Evolutionary conservation across 2,113 vertebrate genomes (phyloP).

Genomic region (Percina caprodes): DNA sequence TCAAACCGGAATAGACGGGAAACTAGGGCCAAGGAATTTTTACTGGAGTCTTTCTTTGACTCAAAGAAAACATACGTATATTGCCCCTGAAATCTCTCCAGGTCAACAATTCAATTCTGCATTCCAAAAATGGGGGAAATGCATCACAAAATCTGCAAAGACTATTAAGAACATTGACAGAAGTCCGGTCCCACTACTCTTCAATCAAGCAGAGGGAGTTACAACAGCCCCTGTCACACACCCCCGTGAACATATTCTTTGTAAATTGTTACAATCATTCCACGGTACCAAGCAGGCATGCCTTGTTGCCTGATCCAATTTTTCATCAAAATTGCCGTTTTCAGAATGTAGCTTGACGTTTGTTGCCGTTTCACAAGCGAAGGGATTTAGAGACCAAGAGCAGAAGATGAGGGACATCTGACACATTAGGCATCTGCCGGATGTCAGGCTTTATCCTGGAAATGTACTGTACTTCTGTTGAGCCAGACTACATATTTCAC

Average conservation of each 20-base stretch:
- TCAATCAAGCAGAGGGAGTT: not conserved
- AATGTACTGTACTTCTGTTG: too few species aligned
- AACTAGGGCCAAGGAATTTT: not conserved
- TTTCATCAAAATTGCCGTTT: too few species aligned
- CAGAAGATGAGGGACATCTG: too few species aligned
- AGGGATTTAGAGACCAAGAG: too few species aligned
- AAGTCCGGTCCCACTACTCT: not conserved
- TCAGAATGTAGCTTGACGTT: too few species aligned
- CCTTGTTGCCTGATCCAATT: too few species aligned
- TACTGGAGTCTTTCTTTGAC: not conserved
- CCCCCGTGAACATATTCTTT: too few species aligned
- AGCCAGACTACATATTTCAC: not conserved
- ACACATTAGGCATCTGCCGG: too few species aligned
- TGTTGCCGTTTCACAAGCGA: too few species aligned
- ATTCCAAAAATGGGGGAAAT: not conserved
- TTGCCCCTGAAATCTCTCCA: not conserved
- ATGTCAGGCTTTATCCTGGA: too few species aligned
- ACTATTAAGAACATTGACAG: not conserved
- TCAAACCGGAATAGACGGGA: conserved; percentile 18
- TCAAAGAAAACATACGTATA: not conserved
- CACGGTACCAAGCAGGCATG: too few species aligned
- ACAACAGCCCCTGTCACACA: not conserved
- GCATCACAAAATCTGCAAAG: not conserved
- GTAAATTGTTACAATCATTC: too few species aligned
- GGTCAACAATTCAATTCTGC: not conserved